A percentile compares a stretch with the other conserved stretches of the same genome.
These are phyloP conservation scores for Trilocha varians DNA, from an alignment of 2,888 invertebrate genomes.

Conservation along the genomic window DNA sequence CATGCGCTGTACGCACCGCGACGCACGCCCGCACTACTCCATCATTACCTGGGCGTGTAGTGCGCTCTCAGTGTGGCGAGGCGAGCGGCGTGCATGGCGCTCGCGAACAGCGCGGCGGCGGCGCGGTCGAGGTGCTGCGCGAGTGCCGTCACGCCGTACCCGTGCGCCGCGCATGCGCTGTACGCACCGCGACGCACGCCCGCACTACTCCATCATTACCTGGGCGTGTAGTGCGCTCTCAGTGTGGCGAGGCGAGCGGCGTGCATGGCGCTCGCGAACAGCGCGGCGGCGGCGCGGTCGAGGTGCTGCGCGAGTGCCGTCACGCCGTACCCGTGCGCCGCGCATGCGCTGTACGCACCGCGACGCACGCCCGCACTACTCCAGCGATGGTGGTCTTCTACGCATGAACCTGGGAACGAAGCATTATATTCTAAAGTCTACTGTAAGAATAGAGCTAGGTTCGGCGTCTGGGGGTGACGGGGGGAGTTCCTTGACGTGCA, in stretches of 20 bases:
- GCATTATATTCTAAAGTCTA: too few species aligned
- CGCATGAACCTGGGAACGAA: conserved; percentile 75
- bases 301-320: conserved; percentile 90
- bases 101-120: conserved; percentile 86
- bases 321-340: conserved; percentile 86
- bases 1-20: conserved; percentile 84
- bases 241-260: conserved; percentile 84
- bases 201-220: conserved; percentile 78
- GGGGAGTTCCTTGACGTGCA: too few species aligned
- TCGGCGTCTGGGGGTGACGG: too few species aligned
- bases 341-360: conserved; percentile 82
- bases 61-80: conserved; percentile 85
- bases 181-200: conserved; percentile 83
- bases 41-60: conserved; percentile 81
- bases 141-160: conserved; percentile 90
- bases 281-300: conserved; percentile 87
- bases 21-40: conserved; percentile 79
- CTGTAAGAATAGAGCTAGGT: too few species aligned
- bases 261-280: conserved; percentile 86
- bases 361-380: conserved; percentile 81
- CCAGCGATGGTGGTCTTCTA: conserved; percentile 70
- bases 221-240: conserved; percentile 85
- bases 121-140: conserved; percentile 91
- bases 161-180: conserved; percentile 80
- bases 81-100: conserved; percentile 86